Base-by-base conservation (phyloP, 2,113 vertebrate species). In the Mola mola region DNA sequence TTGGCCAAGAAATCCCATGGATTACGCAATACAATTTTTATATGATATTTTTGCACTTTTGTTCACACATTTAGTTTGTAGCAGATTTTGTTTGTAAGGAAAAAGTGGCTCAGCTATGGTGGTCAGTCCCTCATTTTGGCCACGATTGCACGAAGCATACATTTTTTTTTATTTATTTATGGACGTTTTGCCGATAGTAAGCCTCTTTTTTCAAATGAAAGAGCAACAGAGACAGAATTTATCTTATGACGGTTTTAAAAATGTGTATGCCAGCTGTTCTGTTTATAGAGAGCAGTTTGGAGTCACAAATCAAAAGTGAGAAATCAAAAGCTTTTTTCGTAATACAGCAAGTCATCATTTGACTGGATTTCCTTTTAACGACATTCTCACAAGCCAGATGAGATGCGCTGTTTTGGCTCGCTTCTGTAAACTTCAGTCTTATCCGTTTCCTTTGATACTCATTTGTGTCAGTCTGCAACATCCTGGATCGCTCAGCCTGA, bases 381-480 rank as follows among this genome's bases (percentile, higher is more conserved):
- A 57, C 48, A 24, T 71, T 50, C 70, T 77, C 34, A 53, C 70
- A 25, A 49, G 57, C n/a, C 38, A 51, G 11, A 47, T 8, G 33
- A 33, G 29, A 60, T 55, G 31, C 17, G 7, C 17, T 38, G 4
- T 38, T 38, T 16, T 38, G 28, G 19, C 52, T 49, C 42, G 13
- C 33, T 43, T 34, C 19, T 47, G 22, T 33, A 34, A 16, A 57
- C 47, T 58, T 55, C 12, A 0, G 31, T 38, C 25, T 43, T 40
- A 70, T 78, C 55, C 34, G 3, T 43, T 57, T 71, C 34, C 38
- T 66, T 41, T 74, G 29, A 75, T 34, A 43, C 17, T 44, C 60
- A 38, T 74, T 59, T 44, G 8, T 34, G 36, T 67, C 49, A 48
- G 0, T 53, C 37, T 52, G 46, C 20, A 57, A 41, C 59, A 64